Conservation (phyloP, 1,140 invertebrate genomes). For the Bombyx mandarina region DNA sequence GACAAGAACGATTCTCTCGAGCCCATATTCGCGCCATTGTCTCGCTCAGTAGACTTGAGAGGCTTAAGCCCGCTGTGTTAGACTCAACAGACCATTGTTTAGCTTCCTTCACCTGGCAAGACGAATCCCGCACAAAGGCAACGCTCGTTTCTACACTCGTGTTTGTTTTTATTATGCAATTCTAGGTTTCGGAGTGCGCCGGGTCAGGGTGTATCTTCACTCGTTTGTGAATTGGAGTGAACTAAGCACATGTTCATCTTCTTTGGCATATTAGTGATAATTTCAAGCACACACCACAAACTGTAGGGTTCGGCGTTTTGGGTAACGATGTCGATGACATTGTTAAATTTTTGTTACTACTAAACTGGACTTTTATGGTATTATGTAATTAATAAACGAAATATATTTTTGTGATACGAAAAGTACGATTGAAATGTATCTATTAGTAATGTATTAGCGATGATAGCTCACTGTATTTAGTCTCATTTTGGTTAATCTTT, state of each 20-base stretch:
- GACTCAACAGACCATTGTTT: slow-evolving; percentile 53
- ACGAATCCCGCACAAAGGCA: slow-evolving; percentile 53
- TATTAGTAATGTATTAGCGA: too few species aligned
- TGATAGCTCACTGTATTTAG: too few species aligned
- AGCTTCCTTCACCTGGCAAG: slow-evolving; percentile 59
- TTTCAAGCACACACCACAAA: slow-evolving; percentile 10
- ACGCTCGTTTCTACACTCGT: slow-evolving; percentile 48
- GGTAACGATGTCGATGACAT: too few species aligned
- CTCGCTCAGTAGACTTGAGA: slow-evolving; percentile 54
- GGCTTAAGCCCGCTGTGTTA: slow-evolving; percentile 46
- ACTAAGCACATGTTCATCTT: not conserved
- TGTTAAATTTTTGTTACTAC: too few species aligned
- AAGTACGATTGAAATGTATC: too few species aligned
- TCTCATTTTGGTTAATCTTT: too few species aligned
- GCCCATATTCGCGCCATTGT: slow-evolving; percentile 59
- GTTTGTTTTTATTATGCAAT: slow-evolving; percentile 65
- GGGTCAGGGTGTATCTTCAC: slow-evolving; percentile 36
- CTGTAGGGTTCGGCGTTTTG: too few species aligned
- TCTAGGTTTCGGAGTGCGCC: slow-evolving; percentile 50
- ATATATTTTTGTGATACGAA: too few species aligned
- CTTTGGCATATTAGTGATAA: too few species aligned
- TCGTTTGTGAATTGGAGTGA: slow-evolving; percentile 54
- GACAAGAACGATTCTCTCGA: slow-evolving; percentile 52
- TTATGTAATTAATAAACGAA: too few species aligned
- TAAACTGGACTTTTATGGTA: too few species aligned